These are phyloP conservation scores for Telmatochromis brachygnathus DNA, from an alignment of 2,113 vertebrate genomes.

Conservation along the genomic window DNA sequence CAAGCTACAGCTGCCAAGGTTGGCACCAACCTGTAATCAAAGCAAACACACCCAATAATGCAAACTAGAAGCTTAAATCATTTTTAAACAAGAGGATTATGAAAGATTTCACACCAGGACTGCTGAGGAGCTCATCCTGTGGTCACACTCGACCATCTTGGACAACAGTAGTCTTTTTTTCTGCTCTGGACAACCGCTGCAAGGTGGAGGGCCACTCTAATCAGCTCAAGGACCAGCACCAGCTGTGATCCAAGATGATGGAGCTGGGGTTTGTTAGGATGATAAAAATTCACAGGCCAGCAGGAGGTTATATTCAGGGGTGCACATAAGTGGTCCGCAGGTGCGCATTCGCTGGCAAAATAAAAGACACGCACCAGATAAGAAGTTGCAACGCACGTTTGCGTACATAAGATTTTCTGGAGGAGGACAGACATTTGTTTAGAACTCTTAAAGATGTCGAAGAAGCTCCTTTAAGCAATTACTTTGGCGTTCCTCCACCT, in stretches of 20 bases:
- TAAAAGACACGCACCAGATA: not conserved
- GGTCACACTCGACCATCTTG: rapidly evolving
- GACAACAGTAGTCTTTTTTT: not conserved
- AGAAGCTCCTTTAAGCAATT: not conserved
- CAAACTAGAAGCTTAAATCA: not conserved
- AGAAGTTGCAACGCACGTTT: not conserved
- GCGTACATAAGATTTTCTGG: not conserved
- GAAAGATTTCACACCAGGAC: not conserved
- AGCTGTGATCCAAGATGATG: not conserved
- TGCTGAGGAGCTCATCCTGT: not conserved
- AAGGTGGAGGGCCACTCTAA: not conserved
- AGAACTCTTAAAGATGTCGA: not conserved
- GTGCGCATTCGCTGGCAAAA: rapidly evolving
- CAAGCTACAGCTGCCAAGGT: not conserved
- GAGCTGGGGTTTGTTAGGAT: not conserved
- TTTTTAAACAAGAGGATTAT: not conserved
- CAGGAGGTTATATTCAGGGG: not conserved
- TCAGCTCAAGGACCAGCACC: not conserved
- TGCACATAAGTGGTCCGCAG: rapidly evolving
- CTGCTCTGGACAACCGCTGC: not conserved
- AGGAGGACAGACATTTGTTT: not conserved
- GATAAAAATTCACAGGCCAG: not conserved
- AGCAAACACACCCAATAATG: rapidly evolving
- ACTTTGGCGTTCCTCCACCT: rapidly evolving
- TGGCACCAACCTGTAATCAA: not conserved